A percentile compares a stretch with the other conserved stretches of the same genome.
Evolutionary conservation across 2,888 invertebrate genomes (phyloP).

Genomic region (Sialis lutaria): DNA sequence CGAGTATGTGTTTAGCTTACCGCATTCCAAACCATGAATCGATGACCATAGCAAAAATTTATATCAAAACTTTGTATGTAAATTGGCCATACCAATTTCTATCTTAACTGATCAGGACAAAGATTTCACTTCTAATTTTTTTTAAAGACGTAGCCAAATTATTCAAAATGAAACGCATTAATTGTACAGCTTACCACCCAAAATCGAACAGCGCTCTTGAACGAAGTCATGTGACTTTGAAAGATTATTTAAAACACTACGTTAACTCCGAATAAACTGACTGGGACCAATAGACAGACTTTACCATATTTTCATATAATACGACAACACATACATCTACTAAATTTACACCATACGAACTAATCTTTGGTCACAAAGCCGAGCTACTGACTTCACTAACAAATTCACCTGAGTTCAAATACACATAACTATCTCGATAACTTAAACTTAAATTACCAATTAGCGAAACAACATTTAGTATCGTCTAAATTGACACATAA

Average conservation of each 20-base stretch:
- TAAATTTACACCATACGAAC: too few relatives aligned
- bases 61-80: constrained; percentile 8
- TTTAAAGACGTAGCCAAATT: constrained; percentile 12
- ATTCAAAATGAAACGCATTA: constrained; percentile 10
- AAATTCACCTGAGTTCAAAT: neutral
- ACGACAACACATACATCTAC: too few relatives aligned
- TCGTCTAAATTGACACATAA: too few relatives aligned
- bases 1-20: constrained; percentile 12
- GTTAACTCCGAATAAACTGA: too few relatives aligned
- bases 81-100: constrained; percentile 4
- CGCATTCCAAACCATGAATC: constrained; percentile 13
- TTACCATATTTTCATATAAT: too few relatives aligned
- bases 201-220: constrained; percentile 14
- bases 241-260: too few relatives aligned
- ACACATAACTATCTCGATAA: neutral
- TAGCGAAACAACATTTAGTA: neutral
- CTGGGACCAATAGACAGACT: too few relatives aligned
- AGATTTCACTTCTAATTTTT: constrained; percentile 6
- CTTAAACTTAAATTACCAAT: neutral
- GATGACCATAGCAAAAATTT: constrained; percentile 12
- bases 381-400: neutral
- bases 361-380: too few relatives aligned
- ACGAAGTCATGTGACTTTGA: constrained; percentile 14
- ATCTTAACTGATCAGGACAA: neutral
- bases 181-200: neutral